A percentile compares a stretch with the other conserved stretches of the same genome.
Evolutionary conservation across 1,140 invertebrate genomes (phyloP).

Genomic region (Saccostrea echinata): DNA sequence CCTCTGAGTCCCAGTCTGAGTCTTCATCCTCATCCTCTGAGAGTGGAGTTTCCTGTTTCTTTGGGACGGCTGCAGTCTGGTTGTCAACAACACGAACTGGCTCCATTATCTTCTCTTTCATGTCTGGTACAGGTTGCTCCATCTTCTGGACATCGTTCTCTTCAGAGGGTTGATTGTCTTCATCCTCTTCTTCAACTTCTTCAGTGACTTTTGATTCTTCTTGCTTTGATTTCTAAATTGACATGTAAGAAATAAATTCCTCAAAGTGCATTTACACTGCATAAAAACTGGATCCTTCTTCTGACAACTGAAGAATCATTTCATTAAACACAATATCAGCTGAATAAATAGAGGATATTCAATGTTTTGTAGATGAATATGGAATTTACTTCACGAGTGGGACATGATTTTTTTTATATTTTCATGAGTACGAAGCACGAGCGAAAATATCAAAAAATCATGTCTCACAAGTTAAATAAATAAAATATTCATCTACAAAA

Average conservation of each 20-base stretch:
- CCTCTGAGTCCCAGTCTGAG: conserved; percentile 37
- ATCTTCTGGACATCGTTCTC: background rate
- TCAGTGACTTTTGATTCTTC: conserved; percentile 3
- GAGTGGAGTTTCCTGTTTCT: background rate
- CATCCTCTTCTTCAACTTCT: background rate
- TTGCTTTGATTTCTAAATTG: conserved; percentile 7
- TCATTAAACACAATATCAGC: background rate
- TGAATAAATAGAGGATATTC: no score
- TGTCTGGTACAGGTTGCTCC: background rate
- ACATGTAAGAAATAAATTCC: background rate
- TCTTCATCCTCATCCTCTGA: conserved; percentile 26
- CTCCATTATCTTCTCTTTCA: background rate
- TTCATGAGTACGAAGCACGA: no score
- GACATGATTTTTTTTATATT: no score
- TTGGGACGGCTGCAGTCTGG: background rate
- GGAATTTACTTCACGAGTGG: no score
- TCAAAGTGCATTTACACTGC: background rate
- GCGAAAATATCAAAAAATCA: no score
- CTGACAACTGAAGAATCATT: background rate
- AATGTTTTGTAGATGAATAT: no score
- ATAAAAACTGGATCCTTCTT: background rate
- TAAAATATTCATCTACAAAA: no score
- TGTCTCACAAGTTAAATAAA: no score
- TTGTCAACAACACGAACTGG: background rate
- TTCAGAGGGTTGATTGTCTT: background rate